phyloP scores from a whole-genome alignment of 1,140 invertebrate genomes.

The Aphaenogaster ashmeadi region DNA sequence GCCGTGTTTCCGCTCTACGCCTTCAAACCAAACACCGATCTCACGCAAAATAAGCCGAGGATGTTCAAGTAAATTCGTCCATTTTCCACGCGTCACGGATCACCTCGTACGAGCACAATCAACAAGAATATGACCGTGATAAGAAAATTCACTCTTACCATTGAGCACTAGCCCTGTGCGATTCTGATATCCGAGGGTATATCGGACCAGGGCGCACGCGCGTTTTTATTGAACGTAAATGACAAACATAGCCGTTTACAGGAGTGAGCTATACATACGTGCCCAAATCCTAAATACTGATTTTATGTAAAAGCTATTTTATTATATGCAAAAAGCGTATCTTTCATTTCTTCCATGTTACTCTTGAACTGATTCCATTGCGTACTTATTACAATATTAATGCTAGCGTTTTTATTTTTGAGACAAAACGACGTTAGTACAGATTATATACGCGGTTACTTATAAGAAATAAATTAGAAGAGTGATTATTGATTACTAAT shows the following conservation, averaged over 20 bases:
- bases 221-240: slow-evolving; percentile 60
- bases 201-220: slow-evolving; percentile 44
- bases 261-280: background rate
- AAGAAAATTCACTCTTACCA: slow-evolving; percentile 56
- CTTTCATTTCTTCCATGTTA: background rate
- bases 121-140: slow-evolving; percentile 32
- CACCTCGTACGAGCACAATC: slow-evolving; percentile 12
- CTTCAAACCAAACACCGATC: background rate
- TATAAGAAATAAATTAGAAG: too few relatives aligned
- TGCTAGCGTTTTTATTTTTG: background rate
- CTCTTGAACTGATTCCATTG: background rate
- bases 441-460: background rate
- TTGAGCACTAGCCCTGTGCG: slow-evolving; percentile 43
- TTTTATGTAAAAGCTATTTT: slow-evolving; percentile 21
- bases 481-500: background rate
- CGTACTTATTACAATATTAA: background rate
- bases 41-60: background rate
- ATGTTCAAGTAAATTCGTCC: slow-evolving; percentile 52
- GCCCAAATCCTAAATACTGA: slow-evolving; percentile 1
- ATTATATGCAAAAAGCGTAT: background rate
- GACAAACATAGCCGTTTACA: slow-evolving; percentile 26
- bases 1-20: background rate
- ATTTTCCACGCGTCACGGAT: slow-evolving; percentile 34
- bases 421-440: background rate
- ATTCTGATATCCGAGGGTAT: slow-evolving; percentile 36